Conservation (phyloP, 2,797 vertebrate species). For the Esox lucius region DNA sequence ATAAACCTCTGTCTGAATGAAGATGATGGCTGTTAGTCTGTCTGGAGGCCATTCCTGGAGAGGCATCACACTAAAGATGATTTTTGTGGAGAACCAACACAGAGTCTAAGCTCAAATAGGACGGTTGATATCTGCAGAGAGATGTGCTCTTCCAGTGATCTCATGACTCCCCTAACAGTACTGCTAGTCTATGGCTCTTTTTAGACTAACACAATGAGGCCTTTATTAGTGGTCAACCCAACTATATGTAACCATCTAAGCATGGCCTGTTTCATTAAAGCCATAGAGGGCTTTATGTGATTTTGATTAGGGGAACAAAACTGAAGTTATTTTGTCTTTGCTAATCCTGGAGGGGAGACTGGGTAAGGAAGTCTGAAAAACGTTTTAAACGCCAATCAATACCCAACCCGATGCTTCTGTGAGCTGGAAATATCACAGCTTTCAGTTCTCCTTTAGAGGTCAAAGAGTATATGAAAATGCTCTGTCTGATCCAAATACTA, state of each 20-base stretch:
- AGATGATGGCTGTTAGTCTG: neutral
- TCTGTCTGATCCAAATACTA: conserved; percentile 33
- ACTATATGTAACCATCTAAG: conserved; percentile 71
- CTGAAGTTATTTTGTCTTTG: conserved; percentile 41
- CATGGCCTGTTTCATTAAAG: conserved; percentile 73
- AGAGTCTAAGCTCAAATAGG: conserved; percentile 15
- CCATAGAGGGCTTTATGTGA: conserved; percentile 65
- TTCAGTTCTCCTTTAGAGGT: conserved; percentile 48
- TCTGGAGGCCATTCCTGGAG: conserved; percentile 3
- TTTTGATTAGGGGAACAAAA: conserved; percentile 65
- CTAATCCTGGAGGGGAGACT: conserved; percentile 5
- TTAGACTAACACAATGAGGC: conserved; percentile 69
- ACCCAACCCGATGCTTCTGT: conserved; percentile 53
- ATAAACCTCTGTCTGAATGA: neutral
- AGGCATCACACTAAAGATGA: conserved; percentile 28
- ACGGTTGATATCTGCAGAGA: conserved; percentile 43
- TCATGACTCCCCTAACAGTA: conserved; percentile 69
- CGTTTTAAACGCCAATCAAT: conserved; percentile 57
- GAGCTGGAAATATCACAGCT: conserved; percentile 45
- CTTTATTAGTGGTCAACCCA: conserved; percentile 73
- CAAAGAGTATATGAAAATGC: conserved; percentile 53
- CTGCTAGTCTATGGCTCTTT: conserved; percentile 59
- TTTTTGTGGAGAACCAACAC: conserved; percentile 15
- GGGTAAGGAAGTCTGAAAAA: conserved; percentile 43
- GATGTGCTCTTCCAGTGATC: conserved; percentile 66